Conservation (phyloP, 2,797 vertebrate species). For the Pristis pectinata region DNA sequence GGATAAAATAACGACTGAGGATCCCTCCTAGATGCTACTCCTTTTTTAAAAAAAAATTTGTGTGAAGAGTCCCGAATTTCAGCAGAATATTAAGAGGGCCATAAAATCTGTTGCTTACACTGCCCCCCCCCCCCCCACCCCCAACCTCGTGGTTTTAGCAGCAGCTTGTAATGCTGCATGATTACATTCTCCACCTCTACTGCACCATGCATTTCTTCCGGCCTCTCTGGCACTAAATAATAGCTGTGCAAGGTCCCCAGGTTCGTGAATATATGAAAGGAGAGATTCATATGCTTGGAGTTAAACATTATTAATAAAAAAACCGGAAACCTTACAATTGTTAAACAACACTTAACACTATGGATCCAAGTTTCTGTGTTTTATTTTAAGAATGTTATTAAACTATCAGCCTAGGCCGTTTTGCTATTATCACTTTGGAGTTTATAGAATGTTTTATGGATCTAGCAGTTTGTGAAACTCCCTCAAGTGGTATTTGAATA, state of each 20-base stretch:
- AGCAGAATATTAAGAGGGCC: background rate
- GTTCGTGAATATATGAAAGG: background rate
- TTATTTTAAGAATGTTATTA: background rate
- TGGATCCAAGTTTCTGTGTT: background rate
- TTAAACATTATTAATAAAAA: background rate
- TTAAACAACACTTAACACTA: constrained; percentile 4
- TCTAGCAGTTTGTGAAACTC: constrained; percentile 20
- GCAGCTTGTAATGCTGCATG: background rate
- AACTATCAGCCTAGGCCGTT: background rate
- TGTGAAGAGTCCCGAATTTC: background rate
- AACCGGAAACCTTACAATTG: background rate
- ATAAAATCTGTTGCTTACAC: background rate
- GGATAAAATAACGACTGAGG: background rate
- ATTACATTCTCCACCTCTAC: background rate
- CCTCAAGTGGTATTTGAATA: constrained; percentile 30
- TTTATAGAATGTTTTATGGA: constrained; percentile 17
- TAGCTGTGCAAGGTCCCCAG: background rate
- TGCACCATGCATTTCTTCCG: background rate
- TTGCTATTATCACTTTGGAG: constrained; percentile 8
- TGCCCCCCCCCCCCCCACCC: background rate
- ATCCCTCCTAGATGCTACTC: background rate
- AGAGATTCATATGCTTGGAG: background rate
- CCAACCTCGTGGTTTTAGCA: background rate
- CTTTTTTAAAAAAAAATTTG: background rate
- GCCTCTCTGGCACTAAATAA: background rate